phyloP scores from a whole-genome alignment of 2,797 vertebrate genomes.

The Arremon brunneinucha region DNA sequence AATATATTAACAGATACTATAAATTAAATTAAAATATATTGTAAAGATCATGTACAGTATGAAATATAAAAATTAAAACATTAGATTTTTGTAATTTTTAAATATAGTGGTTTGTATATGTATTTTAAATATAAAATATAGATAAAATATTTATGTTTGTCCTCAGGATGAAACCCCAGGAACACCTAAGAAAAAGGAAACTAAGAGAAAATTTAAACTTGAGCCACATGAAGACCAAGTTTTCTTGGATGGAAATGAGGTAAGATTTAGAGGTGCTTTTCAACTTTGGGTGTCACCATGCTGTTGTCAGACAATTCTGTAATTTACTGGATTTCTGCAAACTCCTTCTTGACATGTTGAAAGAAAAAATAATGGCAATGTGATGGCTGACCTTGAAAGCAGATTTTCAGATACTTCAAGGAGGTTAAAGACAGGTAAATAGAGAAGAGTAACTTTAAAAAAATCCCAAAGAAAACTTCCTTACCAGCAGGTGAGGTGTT shows the following conservation, averaged over 20 bases:
- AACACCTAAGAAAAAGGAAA: slow-evolving; percentile 96
- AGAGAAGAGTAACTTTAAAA: background rate
- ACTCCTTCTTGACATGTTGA: background rate
- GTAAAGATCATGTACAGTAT: background rate
- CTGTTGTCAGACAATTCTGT: background rate
- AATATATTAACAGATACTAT: background rate
- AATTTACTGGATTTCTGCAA: background rate
- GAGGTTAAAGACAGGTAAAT: background rate
- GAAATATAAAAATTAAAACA: background rate
- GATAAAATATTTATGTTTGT: background rate
- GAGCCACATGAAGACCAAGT: slow-evolving; percentile 96
- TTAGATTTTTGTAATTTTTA: fast-evolving
- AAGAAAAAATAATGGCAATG: background rate
- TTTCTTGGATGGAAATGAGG: slow-evolving; percentile 97
- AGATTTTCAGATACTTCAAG: background rate
- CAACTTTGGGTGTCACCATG: background rate
- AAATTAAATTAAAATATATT: background rate
- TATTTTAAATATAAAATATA: background rate
- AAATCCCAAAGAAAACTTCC: background rate
- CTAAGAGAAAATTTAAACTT: slow-evolving; percentile 98
- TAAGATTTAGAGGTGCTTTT: slow-evolving; percentile 32
- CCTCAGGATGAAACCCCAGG: slow-evolving; percentile 92
- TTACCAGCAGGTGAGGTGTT: background rate
- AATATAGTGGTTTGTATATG: background rate
- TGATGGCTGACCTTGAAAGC: background rate